Evolutionary conservation across 2,888 invertebrate species (phyloP).

Genomic region (Neoitamus cyanurus): DNA sequence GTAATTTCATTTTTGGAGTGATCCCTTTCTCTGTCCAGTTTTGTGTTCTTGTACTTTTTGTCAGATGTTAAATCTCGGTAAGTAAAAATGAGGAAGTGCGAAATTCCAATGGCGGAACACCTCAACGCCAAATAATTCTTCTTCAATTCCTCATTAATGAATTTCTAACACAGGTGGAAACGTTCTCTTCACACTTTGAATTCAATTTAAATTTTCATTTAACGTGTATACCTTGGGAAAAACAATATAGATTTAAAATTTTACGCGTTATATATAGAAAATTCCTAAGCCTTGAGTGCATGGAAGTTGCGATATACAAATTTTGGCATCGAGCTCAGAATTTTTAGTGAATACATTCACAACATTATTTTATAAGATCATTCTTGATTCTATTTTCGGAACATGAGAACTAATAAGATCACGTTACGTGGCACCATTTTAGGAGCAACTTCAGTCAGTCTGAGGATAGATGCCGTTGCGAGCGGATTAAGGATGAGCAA

Average conservation of each 20-base stretch:
- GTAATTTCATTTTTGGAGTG: too few species aligned
- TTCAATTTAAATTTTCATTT: neutral
- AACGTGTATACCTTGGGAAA: neutral
- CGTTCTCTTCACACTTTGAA: neutral
- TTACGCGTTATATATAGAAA: conserved; percentile 35
- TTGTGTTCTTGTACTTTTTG: neutral
- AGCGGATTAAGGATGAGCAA: conserved; percentile 53
- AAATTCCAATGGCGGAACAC: neutral
- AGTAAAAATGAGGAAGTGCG: neutral
- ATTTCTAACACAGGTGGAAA: neutral
- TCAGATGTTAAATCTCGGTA: neutral
- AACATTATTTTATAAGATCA: conserved; percentile 34
- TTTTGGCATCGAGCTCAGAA: conserved; percentile 47
- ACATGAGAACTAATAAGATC: conserved; percentile 65
- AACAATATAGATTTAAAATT: conserved; percentile 27
- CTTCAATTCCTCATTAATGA: neutral
- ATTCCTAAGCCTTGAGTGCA: conserved; percentile 45
- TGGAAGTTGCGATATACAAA: conserved; percentile 50
- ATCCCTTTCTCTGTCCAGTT: too few species aligned
- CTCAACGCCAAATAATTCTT: neutral
- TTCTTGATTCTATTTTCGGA: conserved; percentile 53
- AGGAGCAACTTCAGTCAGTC: conserved; percentile 68
- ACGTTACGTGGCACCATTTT: conserved; percentile 75
- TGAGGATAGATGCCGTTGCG: conserved; percentile 60
- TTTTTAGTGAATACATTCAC: conserved; percentile 48